phyloP scores from a whole-genome alignment of 1,140 invertebrate species.

The Drosophila bocki region DNA sequence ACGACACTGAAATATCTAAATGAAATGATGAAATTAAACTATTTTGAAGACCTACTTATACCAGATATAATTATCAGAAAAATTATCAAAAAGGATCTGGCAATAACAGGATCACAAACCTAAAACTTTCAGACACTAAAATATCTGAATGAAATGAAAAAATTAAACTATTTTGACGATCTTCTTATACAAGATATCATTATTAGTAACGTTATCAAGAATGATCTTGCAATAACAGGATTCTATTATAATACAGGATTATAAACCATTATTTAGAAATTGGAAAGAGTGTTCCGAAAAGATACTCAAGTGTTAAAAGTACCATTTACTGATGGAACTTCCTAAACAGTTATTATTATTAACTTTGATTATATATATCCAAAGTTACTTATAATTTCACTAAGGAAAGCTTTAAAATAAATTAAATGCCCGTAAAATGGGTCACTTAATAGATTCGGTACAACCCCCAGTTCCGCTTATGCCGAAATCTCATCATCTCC shows the following conservation, averaged over 20 bases:
- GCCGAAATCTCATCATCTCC: background rate
- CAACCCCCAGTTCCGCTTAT: slow-evolving; percentile 14
- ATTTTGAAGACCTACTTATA: background rate
- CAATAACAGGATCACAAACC: background rate
- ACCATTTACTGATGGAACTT: background rate
- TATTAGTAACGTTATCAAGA: too few relatives aligned
- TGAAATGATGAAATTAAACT: background rate
- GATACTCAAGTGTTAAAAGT: background rate
- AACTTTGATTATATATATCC: background rate
- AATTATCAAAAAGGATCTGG: background rate
- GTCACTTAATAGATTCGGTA: background rate
- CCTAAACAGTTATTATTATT: background rate
- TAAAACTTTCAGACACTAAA: too few relatives aligned
- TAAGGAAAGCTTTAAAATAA: background rate
- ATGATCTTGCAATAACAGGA: too few relatives aligned
- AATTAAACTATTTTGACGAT: too few relatives aligned
- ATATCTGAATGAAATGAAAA: too few relatives aligned
- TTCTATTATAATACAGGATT: background rate
- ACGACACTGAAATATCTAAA: background rate
- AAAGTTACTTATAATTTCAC: background rate
- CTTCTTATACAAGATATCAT: too few relatives aligned
- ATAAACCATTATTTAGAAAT: background rate
- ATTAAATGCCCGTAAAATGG: background rate
- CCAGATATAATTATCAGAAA: background rate
- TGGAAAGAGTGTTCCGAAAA: background rate